phyloP scores from a whole-genome alignment of 2,797 vertebrate genomes.

The Miichthys miiuy region DNA sequence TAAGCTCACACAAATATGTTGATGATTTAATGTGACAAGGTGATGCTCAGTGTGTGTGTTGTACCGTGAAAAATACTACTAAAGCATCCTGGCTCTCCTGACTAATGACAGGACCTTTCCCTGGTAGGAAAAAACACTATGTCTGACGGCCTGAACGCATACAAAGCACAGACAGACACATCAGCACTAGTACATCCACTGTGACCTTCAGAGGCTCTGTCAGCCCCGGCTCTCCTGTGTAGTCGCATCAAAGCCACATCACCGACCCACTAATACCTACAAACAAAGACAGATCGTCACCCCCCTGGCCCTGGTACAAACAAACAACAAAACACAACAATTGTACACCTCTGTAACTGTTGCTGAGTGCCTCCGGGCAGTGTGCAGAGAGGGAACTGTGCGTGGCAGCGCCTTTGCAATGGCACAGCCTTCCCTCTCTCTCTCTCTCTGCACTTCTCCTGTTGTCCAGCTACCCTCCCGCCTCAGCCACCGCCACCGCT shows the following conservation, averaged over 20 bases:
- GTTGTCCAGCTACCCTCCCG: conserved; percentile 60
- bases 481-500: conserved; percentile 31
- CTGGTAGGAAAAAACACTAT: conserved; percentile 49
- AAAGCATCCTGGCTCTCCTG: conserved; percentile 56
- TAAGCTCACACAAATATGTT: conserved; percentile 28
- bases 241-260: conserved; percentile 77
- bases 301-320: conserved; percentile 52
- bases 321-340: conserved; percentile 71
- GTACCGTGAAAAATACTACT: conserved; percentile 62
- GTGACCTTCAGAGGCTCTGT: conserved; percentile 78
- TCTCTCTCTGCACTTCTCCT: conserved; percentile 28
- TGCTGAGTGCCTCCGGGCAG: conserved; percentile 49
- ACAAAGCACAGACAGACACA: conserved; percentile 58
- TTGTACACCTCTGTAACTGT: conserved; percentile 53
- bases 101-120: conserved; percentile 71
- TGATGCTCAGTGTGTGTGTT: conserved; percentile 59
- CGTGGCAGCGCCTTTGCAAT: conserved; percentile 7
- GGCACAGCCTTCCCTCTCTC: conserved; percentile 9
- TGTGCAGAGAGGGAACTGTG: conserved; percentile 29
- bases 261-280: conserved; percentile 69
- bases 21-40: conserved; percentile 71
- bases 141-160: conserved; percentile 42
- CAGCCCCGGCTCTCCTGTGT: conserved; percentile 60
- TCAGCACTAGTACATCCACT: conserved; percentile 52
- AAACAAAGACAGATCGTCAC: conserved; percentile 72